Evolutionary conservation across 2,888 invertebrate genomes (phyloP).

Genomic region (Gryllus longicercus): DNA sequence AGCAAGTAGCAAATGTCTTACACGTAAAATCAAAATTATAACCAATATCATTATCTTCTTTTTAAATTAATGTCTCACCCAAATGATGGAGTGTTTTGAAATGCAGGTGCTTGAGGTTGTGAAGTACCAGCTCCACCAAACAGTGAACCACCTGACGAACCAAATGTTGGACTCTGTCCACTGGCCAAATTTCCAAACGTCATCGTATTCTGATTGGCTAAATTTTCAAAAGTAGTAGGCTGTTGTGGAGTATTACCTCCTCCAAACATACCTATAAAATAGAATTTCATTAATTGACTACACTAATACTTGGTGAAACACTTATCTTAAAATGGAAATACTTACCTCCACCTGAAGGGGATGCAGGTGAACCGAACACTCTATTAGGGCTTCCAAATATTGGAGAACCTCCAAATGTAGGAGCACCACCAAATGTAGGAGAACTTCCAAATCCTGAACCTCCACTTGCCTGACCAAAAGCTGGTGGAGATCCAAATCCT

Average conservation of each 20-base stretch:
- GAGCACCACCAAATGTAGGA: slow-evolving; percentile 50
- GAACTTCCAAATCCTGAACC: slow-evolving; percentile 51
- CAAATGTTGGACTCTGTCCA: slow-evolving; percentile 40
- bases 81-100: slow-evolving; percentile 27
- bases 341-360: slow-evolving; percentile 30
- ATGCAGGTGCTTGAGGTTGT: slow-evolving; percentile 17
- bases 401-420: slow-evolving; percentile 51
- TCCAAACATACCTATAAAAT: slow-evolving; percentile 31
- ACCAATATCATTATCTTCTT: neutral
- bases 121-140: slow-evolving; percentile 25
- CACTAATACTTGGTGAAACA: too few species aligned
- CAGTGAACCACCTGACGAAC: slow-evolving; percentile 26
- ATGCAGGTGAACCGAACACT: slow-evolving; percentile 47
- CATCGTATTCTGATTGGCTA: slow-evolving; percentile 61
- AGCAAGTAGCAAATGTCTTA: too few species aligned
- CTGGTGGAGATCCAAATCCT: slow-evolving; percentile 43
- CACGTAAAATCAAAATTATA: too few species aligned
- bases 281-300: too few species aligned
- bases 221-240: slow-evolving; percentile 59
- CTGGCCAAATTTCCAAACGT: slow-evolving; percentile 62
- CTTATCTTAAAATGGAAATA: neutral
- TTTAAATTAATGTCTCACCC: slow-evolving; percentile 27
- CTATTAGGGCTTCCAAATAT: slow-evolving; percentile 52
- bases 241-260: slow-evolving; percentile 50
- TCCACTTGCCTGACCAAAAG: slow-evolving; percentile 46